Evolutionary conservation across 1,140 invertebrate genomes (phyloP).

Genomic region (Drosophila bipectinata): DNA sequence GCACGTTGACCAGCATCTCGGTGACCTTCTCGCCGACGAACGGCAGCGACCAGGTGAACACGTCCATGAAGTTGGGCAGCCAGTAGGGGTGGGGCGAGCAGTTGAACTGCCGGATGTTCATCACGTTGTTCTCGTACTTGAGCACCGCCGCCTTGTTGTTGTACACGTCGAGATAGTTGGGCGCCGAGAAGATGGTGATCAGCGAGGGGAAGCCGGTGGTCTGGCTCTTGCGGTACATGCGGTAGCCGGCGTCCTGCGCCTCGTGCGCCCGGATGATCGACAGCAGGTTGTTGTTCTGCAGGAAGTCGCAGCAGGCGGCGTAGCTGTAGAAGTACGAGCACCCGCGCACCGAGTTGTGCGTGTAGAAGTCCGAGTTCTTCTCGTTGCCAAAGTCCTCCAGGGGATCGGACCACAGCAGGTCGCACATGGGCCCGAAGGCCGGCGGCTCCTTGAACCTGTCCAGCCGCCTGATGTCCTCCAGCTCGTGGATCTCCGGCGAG

Average conservation of each 20-base stretch:
- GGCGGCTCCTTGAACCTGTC: conserved; percentile 99
- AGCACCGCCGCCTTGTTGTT: conserved; percentile 99
- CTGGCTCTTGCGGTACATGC: conserved; percentile 99
- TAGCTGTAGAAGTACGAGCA: conserved; percentile 99
- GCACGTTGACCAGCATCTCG: conserved; percentile 99
- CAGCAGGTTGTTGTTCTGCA: conserved; percentile 99
- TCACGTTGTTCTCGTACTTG: conserved; percentile 99
- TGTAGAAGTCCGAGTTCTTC: conserved; percentile 99
- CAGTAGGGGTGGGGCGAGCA: conserved; percentile 99
- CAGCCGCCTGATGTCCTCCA: conserved; percentile 99
- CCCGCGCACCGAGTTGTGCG: conserved; percentile 99
- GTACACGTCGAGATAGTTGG: conserved; percentile 99
- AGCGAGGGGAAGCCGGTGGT: conserved; percentile 99
- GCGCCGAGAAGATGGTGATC: conserved; percentile 99
- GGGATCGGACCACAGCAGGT: conserved; percentile 99
- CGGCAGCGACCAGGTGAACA: conserved; percentile 99
- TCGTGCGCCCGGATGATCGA: conserved; percentile 99
- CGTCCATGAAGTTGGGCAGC: conserved; percentile 99
- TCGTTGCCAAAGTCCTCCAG: conserved; percentile 99
- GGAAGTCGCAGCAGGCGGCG: conserved; percentile 99
- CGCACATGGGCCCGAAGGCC: conserved; percentile 99
- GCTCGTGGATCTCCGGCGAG: conserved; percentile 99
- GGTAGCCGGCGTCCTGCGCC: conserved; percentile 99
- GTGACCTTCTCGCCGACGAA: conserved; percentile 99
- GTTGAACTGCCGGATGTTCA: conserved; percentile 99